Conservation (phyloP, 1,140 invertebrate species). For the Bombus ignitus region DNA sequence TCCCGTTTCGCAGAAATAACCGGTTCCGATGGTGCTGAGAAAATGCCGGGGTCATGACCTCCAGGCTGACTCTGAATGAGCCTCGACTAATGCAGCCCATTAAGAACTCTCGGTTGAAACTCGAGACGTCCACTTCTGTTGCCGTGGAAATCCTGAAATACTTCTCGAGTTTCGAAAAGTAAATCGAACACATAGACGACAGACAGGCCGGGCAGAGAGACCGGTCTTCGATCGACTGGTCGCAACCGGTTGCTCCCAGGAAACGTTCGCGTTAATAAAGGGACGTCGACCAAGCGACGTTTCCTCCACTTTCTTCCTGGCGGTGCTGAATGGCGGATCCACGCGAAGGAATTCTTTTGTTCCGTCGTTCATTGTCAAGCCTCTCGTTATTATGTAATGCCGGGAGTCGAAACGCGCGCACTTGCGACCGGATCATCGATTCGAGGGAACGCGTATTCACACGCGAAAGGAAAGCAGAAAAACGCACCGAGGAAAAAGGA, state of each 20-base stretch:
- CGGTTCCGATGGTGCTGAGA: background rate
- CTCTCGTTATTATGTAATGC: constrained; percentile 59
- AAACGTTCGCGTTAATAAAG: constrained; percentile 32
- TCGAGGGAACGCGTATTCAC: background rate
- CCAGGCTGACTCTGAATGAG: background rate
- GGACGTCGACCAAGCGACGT: constrained; percentile 42
- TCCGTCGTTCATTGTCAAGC: constrained; percentile 64
- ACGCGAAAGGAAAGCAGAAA: background rate
- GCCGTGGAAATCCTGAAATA: background rate
- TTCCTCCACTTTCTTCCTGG: constrained; percentile 46
- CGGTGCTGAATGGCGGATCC: constrained; percentile 51
- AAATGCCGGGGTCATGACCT: background rate
- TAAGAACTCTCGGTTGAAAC: constrained; percentile 26
- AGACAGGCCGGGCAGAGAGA: background rate
- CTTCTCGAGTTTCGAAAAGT: constrained; percentile 23
- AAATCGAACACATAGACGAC: background rate
- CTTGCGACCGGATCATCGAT: constrained; percentile 53
- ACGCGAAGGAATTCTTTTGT: constrained; percentile 71
- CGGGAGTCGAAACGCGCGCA: constrained; percentile 31
- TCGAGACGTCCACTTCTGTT: constrained; percentile 14
- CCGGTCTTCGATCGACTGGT: constrained; percentile 38
- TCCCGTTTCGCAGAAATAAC: background rate
- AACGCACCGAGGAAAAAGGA: constrained; percentile 1
- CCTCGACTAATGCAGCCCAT: constrained; percentile 15
- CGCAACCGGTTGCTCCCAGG: constrained; percentile 46